A percentile compares a stretch with the other conserved stretches of the same genome.
Conservation (phyloP, 2,888 invertebrate species). For the Sussaba pulchella region DNA sequence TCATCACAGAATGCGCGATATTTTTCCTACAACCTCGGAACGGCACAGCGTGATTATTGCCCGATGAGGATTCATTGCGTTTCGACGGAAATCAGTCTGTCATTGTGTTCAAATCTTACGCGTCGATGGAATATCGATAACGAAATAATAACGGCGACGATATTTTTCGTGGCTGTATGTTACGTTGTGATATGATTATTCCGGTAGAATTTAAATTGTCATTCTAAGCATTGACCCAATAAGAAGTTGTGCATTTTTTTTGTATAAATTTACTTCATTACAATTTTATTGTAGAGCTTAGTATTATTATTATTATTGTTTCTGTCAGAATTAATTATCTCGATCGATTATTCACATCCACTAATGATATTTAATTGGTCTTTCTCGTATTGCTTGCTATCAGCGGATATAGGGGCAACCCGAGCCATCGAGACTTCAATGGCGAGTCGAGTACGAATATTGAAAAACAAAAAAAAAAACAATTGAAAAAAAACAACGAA, state of each 20-base stretch:
- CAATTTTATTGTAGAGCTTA: too few relatives aligned
- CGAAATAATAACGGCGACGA: too few relatives aligned
- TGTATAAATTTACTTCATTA: too few relatives aligned
- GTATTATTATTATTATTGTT: too few relatives aligned
- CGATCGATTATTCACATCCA: slow-evolving; percentile 28
- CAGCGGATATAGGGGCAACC: slow-evolving; percentile 22
- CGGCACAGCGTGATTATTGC: neutral
- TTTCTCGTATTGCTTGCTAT: slow-evolving; percentile 12
- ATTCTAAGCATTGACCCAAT: too few relatives aligned
- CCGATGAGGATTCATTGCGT: neutral
- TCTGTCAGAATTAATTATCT: slow-evolving; percentile 3
- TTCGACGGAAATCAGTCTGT: neutral
- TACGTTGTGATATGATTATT: too few relatives aligned
- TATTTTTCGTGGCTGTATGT: too few relatives aligned
- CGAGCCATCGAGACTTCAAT: slow-evolving; percentile 58
- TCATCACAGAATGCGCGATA: slow-evolving; percentile 62
- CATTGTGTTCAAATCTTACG: too few relatives aligned
- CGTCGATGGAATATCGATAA: too few relatives aligned
- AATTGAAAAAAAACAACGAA: slow-evolving; percentile 30
- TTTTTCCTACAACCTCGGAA: slow-evolving; percentile 31
- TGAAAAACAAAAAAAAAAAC: slow-evolving; percentile 29
- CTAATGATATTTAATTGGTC: slow-evolving; percentile 27
- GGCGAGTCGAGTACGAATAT: slow-evolving; percentile 51
- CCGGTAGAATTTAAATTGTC: too few relatives aligned
- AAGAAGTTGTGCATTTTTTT: too few relatives aligned